These are phyloP conservation scores for Hemithea aestivaria DNA, from an alignment of 2,888 invertebrate genomes.

Conservation along the genomic window DNA sequence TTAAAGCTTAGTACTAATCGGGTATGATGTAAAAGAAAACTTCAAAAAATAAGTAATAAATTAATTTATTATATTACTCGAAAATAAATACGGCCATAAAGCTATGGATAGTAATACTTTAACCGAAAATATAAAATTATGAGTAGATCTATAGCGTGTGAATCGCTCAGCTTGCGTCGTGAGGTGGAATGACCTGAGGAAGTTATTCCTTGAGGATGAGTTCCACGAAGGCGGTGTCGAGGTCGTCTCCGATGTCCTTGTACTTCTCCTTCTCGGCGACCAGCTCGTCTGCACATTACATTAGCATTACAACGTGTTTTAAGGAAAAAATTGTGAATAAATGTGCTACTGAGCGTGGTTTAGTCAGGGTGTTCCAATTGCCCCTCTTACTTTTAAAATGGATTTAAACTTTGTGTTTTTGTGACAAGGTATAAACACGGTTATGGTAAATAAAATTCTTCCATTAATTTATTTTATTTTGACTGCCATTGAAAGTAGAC, in stretches of 20 bases:
- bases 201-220: conserved; percentile 87
- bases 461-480: no score
- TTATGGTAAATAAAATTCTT: no score
- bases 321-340: conserved; percentile 1
- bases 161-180: conserved; percentile 52
- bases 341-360: conserved; percentile 9
- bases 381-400: no score
- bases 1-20: no score
- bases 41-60: conserved; percentile 57
- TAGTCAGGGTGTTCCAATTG: no score
- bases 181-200: conserved; percentile 27
- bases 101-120: conserved; percentile 70
- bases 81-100: conserved; percentile 77
- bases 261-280: conserved; percentile 99
- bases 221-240: conserved; percentile 99
- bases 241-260: conserved; percentile 99
- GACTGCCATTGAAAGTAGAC: no score
- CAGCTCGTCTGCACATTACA: conserved; percentile 88
- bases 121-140: conserved; percentile 73
- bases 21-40: conserved; percentile 45
- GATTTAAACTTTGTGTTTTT: no score
- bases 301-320: conserved; percentile 25
- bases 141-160: conserved; percentile 56
- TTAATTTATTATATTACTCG: conserved; percentile 69
- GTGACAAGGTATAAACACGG: no score